Evolutionary conservation across 2,113 vertebrate species (phyloP).

Genomic region (Sprattus sprattus): DNA sequence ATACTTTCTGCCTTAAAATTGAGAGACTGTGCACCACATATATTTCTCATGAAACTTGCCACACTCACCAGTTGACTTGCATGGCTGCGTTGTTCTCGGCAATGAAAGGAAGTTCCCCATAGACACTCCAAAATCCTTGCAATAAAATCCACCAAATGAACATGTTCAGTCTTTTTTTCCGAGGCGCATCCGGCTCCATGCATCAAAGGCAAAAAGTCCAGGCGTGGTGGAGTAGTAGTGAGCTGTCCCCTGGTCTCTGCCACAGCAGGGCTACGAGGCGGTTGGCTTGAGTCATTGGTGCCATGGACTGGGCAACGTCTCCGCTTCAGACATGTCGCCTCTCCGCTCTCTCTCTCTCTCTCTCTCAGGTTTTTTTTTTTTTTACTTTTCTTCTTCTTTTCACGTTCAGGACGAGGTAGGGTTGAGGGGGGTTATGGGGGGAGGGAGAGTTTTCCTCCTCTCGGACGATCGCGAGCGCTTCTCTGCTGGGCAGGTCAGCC

Average conservation of each 20-base stretch:
- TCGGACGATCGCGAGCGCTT: not conserved
- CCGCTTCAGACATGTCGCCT: not conserved
- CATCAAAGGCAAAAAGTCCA: constrained; percentile 53
- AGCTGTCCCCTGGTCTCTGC: not conserved
- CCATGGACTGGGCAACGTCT: not conserved
- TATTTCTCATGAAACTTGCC: not conserved
- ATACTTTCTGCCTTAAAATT: not conserved
- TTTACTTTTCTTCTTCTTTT: not conserved
- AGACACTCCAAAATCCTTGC: constrained; percentile 74
- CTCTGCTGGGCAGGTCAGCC: not conserved
- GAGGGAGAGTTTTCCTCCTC: not conserved
- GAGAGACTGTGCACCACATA: not conserved
- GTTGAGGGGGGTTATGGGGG: not conserved
- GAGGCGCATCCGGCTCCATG: constrained; percentile 54
- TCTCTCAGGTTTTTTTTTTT: not conserved
- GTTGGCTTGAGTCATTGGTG: not conserved
- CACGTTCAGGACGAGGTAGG: constrained; percentile 34
- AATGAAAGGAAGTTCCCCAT: constrained; percentile 86
- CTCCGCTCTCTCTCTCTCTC: constrained; percentile 29
- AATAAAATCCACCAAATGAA: constrained; percentile 81
- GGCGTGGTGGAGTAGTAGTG: constrained; percentile 31
- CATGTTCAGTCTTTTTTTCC: constrained; percentile 62
- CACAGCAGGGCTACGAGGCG: not conserved
- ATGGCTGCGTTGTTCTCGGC: constrained; percentile 89
- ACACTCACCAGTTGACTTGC: constrained; percentile 91